These are phyloP conservation scores for Hippocampus comes DNA, from an alignment of 2,113 vertebrate species.

Conservation along the genomic window DNA sequence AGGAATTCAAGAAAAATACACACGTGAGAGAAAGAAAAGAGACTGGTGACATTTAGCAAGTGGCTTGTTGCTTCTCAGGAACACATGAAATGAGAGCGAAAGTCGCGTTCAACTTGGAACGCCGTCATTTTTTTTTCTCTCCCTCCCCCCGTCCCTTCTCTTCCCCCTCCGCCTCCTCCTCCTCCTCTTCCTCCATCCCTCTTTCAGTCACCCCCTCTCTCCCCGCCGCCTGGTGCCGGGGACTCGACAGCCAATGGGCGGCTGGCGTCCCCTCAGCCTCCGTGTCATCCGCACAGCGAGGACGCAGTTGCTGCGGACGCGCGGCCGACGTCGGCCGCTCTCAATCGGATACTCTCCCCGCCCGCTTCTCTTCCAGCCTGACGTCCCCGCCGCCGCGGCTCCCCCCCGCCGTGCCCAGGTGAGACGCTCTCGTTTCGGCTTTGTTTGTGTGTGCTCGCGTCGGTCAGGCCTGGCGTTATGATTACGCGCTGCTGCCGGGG, in stretches of 20 bases:
- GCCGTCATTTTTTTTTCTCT: neutral
- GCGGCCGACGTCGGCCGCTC: conserved; percentile 7
- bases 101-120: neutral
- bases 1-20: too few relatives aligned
- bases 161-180: neutral
- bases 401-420: neutral
- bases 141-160: too few relatives aligned
- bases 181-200: neutral
- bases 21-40: neutral
- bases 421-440: neutral
- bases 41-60: neutral
- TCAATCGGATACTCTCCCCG: conserved; percentile 3
- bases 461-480: neutral
- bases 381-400: too few relatives aligned
- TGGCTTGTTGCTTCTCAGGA: neutral
- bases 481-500: neutral
- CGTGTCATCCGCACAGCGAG: conserved; percentile 5
- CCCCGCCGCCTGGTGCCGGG: neutral
- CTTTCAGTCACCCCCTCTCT: neutral
- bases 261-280: conserved; percentile 15
- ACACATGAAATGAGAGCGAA: neutral
- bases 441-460: neutral
- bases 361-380: neutral
- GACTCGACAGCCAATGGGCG: conserved; percentile 31
- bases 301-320: conserved; percentile 10